Evolutionary conservation across 2,113 vertebrate species (phyloP), one percentile per base, ranked within the genome.

Genomic region (Platysternon megacephalum): DNA sequence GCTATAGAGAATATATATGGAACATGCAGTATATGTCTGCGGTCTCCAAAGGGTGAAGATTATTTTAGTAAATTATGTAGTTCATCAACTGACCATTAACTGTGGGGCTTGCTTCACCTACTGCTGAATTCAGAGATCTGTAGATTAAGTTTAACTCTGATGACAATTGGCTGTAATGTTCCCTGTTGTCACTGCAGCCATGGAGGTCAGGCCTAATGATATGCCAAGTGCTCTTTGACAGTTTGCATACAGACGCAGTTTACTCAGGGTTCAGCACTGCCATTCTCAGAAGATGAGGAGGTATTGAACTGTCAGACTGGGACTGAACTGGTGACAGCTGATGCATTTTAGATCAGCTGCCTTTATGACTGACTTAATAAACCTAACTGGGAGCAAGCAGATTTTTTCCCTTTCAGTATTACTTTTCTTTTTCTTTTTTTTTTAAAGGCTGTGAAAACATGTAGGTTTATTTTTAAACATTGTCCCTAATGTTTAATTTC

Each of bases 271-370:
- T 98, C 94, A 92, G 94, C 93, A 87, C 88, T 97, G 98, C 97
- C 96, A 97, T 96, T 97, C 97, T 96, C 86, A 95, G 97, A 97
- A 97, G 97, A 98, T 95, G 97, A 96, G 97, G 84, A 95, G 90
- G 95, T 97, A 97, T 95, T 97, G 98, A 98, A 97, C 97, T 98
- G 97, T 98, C 98, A 98, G 90, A 86, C 53, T 42, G 93, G 85
- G 95, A 93, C 95, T 89, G 93, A 96, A 82, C 94, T 92, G 96
- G 95, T 97, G 98, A 98, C 98, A 98, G 97, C 94, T 93, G 98
- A 98, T 95, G 94, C 93, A 96, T 98, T 97, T 98, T 95, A 97
- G 93, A 98, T 98, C 95, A 97, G 96, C 93, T 94, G 85, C 94
- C 94, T 94, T 96, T 96, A 94, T 85, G 97, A 96, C 92, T 87